Evolutionary conservation across 2,797 vertebrate genomes (phyloP).

Genomic region (Numenius phaeopus): DNA sequence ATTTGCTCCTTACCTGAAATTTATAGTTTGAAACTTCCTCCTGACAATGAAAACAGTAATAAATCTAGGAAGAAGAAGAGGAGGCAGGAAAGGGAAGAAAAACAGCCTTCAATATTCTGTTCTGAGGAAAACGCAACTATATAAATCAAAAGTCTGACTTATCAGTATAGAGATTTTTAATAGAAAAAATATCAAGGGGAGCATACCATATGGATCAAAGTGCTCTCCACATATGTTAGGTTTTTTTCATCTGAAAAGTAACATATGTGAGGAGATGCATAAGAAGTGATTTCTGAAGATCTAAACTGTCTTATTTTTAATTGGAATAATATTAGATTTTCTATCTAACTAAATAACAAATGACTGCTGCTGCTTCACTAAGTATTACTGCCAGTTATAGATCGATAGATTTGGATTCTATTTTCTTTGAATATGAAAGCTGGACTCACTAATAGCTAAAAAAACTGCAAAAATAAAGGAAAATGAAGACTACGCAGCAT

Average conservation of each 20-base stretch:
- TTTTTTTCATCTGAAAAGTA: conserved; percentile 54
- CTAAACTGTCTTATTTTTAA: conserved; percentile 65
- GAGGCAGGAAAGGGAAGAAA: conserved; percentile 5
- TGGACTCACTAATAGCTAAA: background rate
- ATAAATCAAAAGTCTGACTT: conserved; percentile 63
- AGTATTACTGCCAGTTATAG: background rate
- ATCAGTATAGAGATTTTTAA: conserved; percentile 43
- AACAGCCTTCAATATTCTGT: background rate
- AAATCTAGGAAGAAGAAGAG: background rate
- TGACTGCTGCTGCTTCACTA: background rate
- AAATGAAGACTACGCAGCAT: background rate
- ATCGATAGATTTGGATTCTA: background rate
- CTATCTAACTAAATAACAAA: background rate
- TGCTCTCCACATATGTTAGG: conserved; percentile 55
- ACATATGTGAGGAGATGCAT: conserved; percentile 48
- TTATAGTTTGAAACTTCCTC: background rate
- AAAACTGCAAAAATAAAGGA: background rate
- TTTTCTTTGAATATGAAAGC: background rate
- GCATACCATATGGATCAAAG: conserved; percentile 58
- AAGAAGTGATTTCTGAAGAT: conserved; percentile 46
- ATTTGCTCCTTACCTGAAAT: background rate
- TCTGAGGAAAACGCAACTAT: conserved; percentile 1
- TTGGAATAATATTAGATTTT: conserved; percentile 54
- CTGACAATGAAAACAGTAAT: conserved; percentile 16
- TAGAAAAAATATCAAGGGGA: conserved; percentile 60